Base-by-base conservation (phyloP, 2,797 vertebrate species). In the Australoheros facetus region DNA sequence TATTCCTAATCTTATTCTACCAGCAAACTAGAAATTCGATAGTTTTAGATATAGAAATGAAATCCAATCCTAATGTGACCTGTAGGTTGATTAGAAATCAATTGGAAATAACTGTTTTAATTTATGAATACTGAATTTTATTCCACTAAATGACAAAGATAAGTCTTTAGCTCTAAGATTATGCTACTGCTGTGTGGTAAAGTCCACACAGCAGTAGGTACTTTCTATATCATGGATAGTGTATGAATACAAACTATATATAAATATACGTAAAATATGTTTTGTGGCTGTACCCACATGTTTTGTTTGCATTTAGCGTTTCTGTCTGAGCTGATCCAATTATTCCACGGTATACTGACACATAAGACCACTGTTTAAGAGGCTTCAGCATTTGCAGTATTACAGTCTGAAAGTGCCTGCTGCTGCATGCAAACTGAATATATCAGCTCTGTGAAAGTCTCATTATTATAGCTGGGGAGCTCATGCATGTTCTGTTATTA, bases 381-480 rank as follows among this genome's bases (percentile, higher is more conserved):
- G 23, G 58, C 54, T 71, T 71, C 17, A 75, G 34, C 53, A 23
- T 28, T 60, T 39, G 17, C 57, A 74, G 28, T 26, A 70, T 57
- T 21, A 37, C 16, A 48, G 54, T 69, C 19, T 74, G 56, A 70
- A 69, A 75, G 60, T 60, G 17, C 1, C 39, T 51, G 7, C 19
- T 86, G 34, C 56, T 60, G 80, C 70, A 28, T 77, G 28, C 56
- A 78, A 56, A 77, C 73, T 74, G 76, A 82, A 81, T 39, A 77
- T 16, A 78, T 81, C 79, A 45, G 21, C 64, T 58, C 57, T 60
- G 23, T 74, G 76, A 87, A 85, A 70, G 81, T 69, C 66, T 90
- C 82, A 39, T 88, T 86, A 83, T 79, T 79, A 80, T 77, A 89
- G 85, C 72, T 71, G 73, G 54, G 30, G 26, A 34, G 56, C 54